Conservation (phyloP, 2,888 invertebrate species). For the Mythimna pallens region DNA sequence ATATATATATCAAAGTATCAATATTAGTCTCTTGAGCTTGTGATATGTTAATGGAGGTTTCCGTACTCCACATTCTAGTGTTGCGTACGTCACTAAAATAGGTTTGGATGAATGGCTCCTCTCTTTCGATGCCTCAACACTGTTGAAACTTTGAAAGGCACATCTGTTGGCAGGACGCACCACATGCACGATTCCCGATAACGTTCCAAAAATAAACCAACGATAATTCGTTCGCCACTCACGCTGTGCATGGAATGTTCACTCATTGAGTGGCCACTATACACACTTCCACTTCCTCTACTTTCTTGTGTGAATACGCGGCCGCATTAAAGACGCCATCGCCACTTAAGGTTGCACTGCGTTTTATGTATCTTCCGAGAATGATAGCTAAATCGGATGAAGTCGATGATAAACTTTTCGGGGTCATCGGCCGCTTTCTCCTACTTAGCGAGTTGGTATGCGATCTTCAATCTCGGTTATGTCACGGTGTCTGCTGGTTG, state of each 20-base stretch:
- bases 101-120: constrained; percentile 68
- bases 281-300: constrained; percentile 81
- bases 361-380: constrained; percentile 75
- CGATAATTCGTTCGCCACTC: constrained; percentile 82
- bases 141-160: constrained; percentile 67
- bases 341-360: constrained; percentile 65
- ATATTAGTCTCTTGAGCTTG: constrained; percentile 55
- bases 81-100: constrained; percentile 61
- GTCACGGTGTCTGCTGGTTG: constrained; percentile 72
- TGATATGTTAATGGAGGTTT: constrained; percentile 62
- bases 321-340: constrained; percentile 72
- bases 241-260: constrained; percentile 77
- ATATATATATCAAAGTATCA: constrained; percentile 28
- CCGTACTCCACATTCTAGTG: constrained; percentile 57
- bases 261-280: constrained; percentile 75
- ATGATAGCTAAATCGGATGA: constrained; percentile 68
- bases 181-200: constrained; percentile 79
- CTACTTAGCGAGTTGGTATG: constrained; percentile 73
- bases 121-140: constrained; percentile 71
- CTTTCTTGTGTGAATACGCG: constrained; percentile 78
- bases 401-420: constrained; percentile 73
- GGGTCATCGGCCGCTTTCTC: constrained; percentile 85
- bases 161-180: constrained; percentile 78
- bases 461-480: constrained; percentile 76
- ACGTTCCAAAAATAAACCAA: constrained; percentile 81